Conservation (phyloP, 2,888 invertebrate species). For the Melikaiella ostensackeni region DNA sequence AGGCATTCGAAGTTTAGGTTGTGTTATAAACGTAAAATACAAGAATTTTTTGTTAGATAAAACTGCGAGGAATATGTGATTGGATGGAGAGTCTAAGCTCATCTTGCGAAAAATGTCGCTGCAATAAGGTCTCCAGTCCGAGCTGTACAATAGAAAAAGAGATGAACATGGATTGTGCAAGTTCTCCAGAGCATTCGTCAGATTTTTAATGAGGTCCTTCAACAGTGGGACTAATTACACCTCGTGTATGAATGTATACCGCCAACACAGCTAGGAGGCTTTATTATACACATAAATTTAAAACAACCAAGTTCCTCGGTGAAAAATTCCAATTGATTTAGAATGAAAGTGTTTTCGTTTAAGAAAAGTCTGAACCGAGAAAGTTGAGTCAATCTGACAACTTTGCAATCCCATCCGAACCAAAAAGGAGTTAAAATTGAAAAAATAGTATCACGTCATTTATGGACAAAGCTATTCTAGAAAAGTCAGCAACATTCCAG, state of each 20-base stretch:
- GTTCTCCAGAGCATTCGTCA: conserved; percentile 52
- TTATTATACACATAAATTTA: neutral
- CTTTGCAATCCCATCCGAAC: no score
- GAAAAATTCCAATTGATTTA: neutral
- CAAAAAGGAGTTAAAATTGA: no score
- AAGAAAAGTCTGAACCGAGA: no score
- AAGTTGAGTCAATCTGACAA: no score
- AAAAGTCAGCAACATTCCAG: no score
- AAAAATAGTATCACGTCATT: no score
- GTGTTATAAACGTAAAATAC: neutral
- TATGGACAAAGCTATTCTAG: no score
- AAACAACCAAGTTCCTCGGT: neutral
- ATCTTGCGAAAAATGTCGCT: conserved; percentile 19
- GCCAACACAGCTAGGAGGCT: neutral
- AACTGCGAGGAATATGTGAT: neutral
- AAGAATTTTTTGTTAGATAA: neutral
- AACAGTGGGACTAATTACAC: conserved; percentile 50
- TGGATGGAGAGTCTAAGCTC: neutral
- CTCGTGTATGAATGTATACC: neutral
- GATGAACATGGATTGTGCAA: conserved; percentile 44
- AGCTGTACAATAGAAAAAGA: conserved; percentile 46
- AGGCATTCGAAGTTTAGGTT: neutral
- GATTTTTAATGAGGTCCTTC: conserved; percentile 54
- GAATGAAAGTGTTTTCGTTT: neutral
- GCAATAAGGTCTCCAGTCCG: conserved; percentile 47